phyloP scores from a whole-genome alignment of 2,888 invertebrate genomes.

The Entomobrya proxima region DNA sequence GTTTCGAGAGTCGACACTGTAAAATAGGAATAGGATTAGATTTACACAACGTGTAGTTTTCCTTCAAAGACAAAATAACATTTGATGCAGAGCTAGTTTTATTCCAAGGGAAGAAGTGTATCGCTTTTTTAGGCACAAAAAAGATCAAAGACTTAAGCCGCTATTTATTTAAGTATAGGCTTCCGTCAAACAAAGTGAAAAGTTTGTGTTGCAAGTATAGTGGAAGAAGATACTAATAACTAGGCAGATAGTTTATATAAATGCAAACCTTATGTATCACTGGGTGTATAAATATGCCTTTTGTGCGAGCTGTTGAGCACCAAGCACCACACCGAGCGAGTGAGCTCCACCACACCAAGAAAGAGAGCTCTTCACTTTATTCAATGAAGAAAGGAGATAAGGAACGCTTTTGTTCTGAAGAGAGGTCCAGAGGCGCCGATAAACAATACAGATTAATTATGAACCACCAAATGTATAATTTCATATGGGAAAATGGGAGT shows the following conservation, averaged over 20 bases:
- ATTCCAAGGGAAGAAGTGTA: conserved; percentile 40
- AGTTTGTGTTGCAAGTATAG: conserved; percentile 29
- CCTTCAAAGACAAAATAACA: background rate
- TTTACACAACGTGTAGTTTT: background rate
- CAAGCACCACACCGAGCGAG: conserved; percentile 21
- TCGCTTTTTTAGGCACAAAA: conserved; percentile 36
- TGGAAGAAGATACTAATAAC: conserved; percentile 8
- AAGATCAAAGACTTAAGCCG: conserved; percentile 70
- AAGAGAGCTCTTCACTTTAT: conserved; percentile 44
- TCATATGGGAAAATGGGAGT: conserved; percentile 64
- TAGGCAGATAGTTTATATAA: conserved; percentile 23
- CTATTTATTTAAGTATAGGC: conserved; percentile 67
- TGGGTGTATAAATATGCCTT: background rate
- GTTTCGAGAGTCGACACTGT: background rate
- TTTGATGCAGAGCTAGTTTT: background rate
- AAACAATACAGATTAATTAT: conserved; percentile 75
- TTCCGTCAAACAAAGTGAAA: conserved; percentile 56
- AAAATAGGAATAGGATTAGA: background rate
- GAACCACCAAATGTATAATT: conserved; percentile 63
- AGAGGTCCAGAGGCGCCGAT: conserved; percentile 74
- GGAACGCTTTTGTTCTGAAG: conserved; percentile 59
- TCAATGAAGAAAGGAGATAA: conserved; percentile 50
- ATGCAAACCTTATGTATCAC: conserved; percentile 8
- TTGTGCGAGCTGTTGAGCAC: conserved; percentile 18
- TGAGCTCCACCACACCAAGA: conserved; percentile 30